Conservation (phyloP, 2,113 vertebrate genomes). For the Sylvia atricapilla region DNA sequence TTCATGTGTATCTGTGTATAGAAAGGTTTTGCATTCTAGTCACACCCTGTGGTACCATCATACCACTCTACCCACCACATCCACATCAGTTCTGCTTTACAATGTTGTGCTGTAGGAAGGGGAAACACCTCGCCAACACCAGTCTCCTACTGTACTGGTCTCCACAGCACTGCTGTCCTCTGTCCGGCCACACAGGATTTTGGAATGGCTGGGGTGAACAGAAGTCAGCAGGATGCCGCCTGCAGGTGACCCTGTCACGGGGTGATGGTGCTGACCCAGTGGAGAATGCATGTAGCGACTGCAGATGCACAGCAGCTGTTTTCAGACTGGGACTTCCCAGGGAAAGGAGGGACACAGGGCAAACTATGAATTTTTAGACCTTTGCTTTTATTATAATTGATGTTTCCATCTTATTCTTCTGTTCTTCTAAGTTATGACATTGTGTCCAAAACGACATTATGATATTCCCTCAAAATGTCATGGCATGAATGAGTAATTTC, state of each 20-base stretch:
- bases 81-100: background rate
- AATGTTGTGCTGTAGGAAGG: background rate
- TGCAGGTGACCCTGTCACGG: accelerated
- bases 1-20: background rate
- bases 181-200: accelerated
- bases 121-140: background rate
- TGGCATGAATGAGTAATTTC: slow-evolving; percentile 55
- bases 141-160: accelerated
- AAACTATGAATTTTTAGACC: background rate
- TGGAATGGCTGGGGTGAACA: background rate
- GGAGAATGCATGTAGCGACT: accelerated
- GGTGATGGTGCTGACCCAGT: background rate
- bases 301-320: background rate
- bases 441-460: slow-evolving; percentile 43
- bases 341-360: background rate
- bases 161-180: background rate
- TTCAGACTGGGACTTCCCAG: background rate
- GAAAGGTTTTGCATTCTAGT: background rate
- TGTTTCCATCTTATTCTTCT: slow-evolving; percentile 44
- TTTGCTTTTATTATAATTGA: slow-evolving; percentile 10
- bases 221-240: background rate
- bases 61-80: background rate
- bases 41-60: background rate
- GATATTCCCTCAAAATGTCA: slow-evolving; percentile 58
- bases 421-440: slow-evolving; percentile 49